These are phyloP conservation scores for Aspidapion aeneum DNA, from an alignment of 2,888 invertebrate genomes.

Conservation along the genomic window DNA sequence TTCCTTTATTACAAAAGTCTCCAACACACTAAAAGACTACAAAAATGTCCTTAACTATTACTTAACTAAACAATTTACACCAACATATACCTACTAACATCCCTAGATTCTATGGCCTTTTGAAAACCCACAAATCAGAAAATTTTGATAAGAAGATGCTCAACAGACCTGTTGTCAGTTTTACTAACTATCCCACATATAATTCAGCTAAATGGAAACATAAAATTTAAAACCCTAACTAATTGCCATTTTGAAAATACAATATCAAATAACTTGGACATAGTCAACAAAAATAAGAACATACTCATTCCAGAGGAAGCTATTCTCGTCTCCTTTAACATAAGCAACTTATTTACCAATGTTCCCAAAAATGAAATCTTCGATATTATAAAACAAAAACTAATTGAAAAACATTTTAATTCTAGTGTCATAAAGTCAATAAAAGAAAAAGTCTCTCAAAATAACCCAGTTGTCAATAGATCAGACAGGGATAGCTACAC, in stretches of 20 bases:
- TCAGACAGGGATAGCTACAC: not conserved
- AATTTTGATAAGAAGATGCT: too few relatives aligned
- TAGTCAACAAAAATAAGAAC: too few relatives aligned
- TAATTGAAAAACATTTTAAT: not conserved
- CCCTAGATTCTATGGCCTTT: not conserved
- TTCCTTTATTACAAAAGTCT: not conserved
- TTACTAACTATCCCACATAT: not conserved
- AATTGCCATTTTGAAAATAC: not conserved
- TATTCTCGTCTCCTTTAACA: too few relatives aligned
- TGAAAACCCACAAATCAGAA: not conserved
- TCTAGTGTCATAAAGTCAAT: not conserved
- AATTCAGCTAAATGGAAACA: not conserved
- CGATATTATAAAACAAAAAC: too few relatives aligned
- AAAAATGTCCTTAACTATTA: not conserved
- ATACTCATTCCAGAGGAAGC: too few relatives aligned
- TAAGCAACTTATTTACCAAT: too few relatives aligned
- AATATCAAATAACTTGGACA: too few relatives aligned
- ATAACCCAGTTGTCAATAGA: not conserved
- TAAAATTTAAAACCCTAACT: not conserved
- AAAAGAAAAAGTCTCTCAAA: not conserved
- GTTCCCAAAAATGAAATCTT: too few relatives aligned
- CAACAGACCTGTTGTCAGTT: not conserved
- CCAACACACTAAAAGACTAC: not conserved
- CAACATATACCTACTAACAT: not conserved
- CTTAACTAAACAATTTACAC: not conserved